Evolutionary conservation across 2,888 invertebrate species (phyloP), one percentile per base, ranked within the genome.

Genomic region (Leptinotarsa juncta): DNA sequence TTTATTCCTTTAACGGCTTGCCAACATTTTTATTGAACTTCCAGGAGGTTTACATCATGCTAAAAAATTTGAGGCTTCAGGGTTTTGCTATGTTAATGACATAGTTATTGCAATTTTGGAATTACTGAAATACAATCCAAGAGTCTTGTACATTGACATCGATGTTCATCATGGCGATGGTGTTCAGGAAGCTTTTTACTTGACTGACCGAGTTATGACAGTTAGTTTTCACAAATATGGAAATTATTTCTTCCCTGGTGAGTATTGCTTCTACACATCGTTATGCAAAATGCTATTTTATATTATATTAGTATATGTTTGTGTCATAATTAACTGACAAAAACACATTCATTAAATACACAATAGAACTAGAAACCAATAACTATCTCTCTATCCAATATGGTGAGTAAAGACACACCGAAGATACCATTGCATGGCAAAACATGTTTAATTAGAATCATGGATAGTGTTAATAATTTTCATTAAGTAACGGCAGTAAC

Each of bases 141-240:
- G 99, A 74, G 99, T 99, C 0, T 89, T 99, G 3, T 99, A 99
- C 86, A 97, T 99, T 77, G 99, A 99, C 85, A 99, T 99, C 75
- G 99, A 99, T 84, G 99, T 99, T 0, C 99, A 99, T 87, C 99
- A 99, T 82, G 96, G 96, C 0, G 97, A 97, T 84, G 97, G 97
- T 10, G 98, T 99, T 0, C 98, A 99, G 88, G 99, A 98, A 88
- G 98, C 98, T 0, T 99, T 99, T 88, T 99, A 98, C 87, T 89
- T 98, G 5, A 98, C 98, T 0, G 98, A 99, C 86, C 89, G 99
- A 76, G 99, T 99, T 0, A 99, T 99, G 99, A 99, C 99, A 0
- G 98, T 99, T 1, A 98, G 98, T 65, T 99, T 99, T 87, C 99
- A 99, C 86, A 98, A 99, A 89, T 99, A 98, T 86, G 99, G 99